Evolutionary conservation across 2,888 invertebrate species (phyloP), one percentile per base, ranked within the genome.

Genomic region (Ctenicera cuprea): DNA sequence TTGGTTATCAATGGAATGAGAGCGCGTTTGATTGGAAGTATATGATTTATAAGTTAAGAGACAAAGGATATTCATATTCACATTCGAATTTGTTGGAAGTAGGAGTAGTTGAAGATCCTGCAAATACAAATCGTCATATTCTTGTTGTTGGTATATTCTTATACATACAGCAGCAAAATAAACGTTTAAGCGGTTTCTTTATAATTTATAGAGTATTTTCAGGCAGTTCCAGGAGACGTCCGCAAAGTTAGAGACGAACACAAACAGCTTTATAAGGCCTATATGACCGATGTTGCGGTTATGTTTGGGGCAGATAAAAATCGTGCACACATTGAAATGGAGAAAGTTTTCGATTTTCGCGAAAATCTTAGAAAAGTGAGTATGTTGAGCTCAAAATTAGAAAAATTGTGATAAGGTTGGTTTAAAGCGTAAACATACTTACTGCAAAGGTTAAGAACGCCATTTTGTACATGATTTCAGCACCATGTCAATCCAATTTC

Each of bases 61-160:
- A 78, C 59, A 26, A 78, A 8, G 85, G 84, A 11, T 67, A 84
- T 12, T n/a, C n/a, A n/a, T n/a, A n/a, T n/a, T 67, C 67, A 5
- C 76, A 73, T 64, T 72, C 82, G 22, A 79, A 79, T 64, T 82
- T 82, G 54, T 59, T 84, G 11, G 74, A 69, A 9, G 73, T 80
- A 14, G 7, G 5, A 1, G n/a, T 14, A 52, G 12, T 9, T 0
- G 12, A 26, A 26, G 26, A 52, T 52, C 52, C 18, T 0, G 1
- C 26, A 3, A 52, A 52, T 3, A 52, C 26, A 1, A 26, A 52
- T 11, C 20, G 52, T 9, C n/a, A 37, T 14, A 67, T 50, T 48
- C 71, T 68, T 54, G 67, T 72, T 33, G 52, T 52, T 20, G 94
- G 57, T 14, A n/a, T n/a, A n/a, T n/a, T n/a, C n/a, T n/a, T n/a